These are phyloP conservation scores for Macrosiphum euphorbiae DNA, from an alignment of 2,888 invertebrate genomes.

Conservation along the genomic window DNA sequence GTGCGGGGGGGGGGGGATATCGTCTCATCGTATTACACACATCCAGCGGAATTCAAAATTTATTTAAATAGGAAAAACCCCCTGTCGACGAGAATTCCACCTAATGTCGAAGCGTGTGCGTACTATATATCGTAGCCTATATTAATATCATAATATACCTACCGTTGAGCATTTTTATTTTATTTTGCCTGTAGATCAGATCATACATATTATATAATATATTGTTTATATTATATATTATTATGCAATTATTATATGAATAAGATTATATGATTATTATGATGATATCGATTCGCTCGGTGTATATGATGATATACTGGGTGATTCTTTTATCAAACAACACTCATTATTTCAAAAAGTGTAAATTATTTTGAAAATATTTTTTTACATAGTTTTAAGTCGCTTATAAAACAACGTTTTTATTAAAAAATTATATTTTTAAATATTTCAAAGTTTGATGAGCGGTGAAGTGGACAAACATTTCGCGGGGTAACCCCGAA, in stretches of 20 bases:
- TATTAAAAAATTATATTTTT: too few species aligned
- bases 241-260: not conserved
- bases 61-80: not conserved
- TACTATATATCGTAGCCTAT: not conserved
- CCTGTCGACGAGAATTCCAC: not conserved
- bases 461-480: too few species aligned
- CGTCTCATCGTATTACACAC: not conserved
- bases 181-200: constrained; percentile 41
- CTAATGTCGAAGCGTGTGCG: not conserved
- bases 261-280: not conserved
- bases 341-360: too few species aligned
- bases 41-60: not conserved
- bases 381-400: too few species aligned
- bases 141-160: not conserved
- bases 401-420: too few species aligned
- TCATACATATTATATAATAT: not conserved
- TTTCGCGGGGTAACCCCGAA: too few species aligned
- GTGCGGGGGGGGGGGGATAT: not conserved
- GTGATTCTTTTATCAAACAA: too few species aligned
- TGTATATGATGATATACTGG: not conserved
- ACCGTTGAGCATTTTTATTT: not conserved
- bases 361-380: too few species aligned
- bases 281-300: not conserved
- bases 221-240: not conserved
- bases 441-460: too few species aligned